Evolutionary conservation across 2,797 vertebrate species (phyloP).

Genomic region (Myotis planiceps): DNA sequence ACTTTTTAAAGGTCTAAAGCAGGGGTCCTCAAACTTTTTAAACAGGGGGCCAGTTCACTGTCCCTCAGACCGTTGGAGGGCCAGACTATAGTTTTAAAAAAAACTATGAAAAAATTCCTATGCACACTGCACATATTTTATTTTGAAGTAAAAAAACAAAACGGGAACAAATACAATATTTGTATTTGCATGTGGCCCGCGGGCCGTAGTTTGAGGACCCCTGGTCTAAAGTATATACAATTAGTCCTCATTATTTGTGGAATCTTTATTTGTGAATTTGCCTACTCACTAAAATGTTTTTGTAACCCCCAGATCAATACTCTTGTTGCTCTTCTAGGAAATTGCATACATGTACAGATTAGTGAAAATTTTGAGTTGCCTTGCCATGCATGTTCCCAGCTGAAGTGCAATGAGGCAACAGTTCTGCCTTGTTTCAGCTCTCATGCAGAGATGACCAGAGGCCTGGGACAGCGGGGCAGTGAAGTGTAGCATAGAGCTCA

Average conservation of each 20-base stretch:
- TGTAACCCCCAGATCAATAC: not conserved
- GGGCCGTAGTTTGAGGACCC: too few relatives aligned
- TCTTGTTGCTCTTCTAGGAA: not conserved
- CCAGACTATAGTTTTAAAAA: too few relatives aligned
- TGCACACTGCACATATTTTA: too few relatives aligned
- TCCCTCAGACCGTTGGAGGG: too few relatives aligned
- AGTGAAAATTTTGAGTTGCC: not conserved
- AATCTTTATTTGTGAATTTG: not conserved
- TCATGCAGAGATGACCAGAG: not conserved
- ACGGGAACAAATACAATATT: too few relatives aligned
- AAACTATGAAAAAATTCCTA: too few relatives aligned
- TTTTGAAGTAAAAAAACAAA: too few relatives aligned
- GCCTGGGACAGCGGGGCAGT: rapidly evolving
- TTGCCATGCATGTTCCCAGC: rapidly evolving
- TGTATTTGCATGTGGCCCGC: too few relatives aligned
- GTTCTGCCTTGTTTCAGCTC: not conserved
- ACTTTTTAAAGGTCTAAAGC: not conserved
- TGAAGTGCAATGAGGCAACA: not conserved
- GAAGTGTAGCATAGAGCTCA: rapidly evolving
- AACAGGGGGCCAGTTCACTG: too few relatives aligned
- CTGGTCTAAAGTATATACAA: not conserved
- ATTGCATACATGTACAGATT: not conserved
- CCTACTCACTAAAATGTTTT: not conserved
- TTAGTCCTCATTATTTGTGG: not conserved
- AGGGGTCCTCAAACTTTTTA: too few relatives aligned